Base-by-base conservation (phyloP, 2,888 invertebrate species). In the Ophioninae sp. region DNA sequence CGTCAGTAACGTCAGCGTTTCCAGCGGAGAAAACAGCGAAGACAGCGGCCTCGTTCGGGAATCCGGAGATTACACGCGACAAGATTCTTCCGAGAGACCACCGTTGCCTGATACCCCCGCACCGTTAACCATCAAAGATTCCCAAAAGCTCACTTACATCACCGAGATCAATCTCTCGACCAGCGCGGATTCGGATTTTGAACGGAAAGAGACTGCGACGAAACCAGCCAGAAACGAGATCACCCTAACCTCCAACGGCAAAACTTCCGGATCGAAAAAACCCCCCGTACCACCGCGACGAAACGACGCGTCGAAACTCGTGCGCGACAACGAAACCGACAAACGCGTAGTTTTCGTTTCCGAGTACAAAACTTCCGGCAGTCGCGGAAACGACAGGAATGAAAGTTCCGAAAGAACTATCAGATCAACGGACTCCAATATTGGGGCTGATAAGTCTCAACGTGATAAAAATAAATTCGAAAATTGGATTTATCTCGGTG, bases 141-240 rank as follows among this genome's bases (percentile, higher is more conserved):
- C 82, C 0, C 93, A 93, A 13, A 93, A 93, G 56, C 91, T 94
- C 88, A 95, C 95, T 39, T 96, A 96, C 89, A 94, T 96, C 50
- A 96, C 96, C 61, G 96, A 96, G 93, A 96, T 96, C 81, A 95
- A 96, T 92, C 96, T 96, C 0, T 93, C 95, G 0, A 89, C 93
- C 2, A 91, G 89, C 59, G 50, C 13, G 13, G 50, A 17, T 50
- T 86, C 21, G 8, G 67, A 20, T 77, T 80, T 7, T 85, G 86
- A 86, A 21, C 83, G 72, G 6, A 84, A 81, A 7, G 87, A 83
- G 23, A 61, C 62, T 57, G 76, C 78, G n/a, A 20, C 83, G 10
- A 88, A 88, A 21, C 61, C 85, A 0, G 62, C 75, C 6, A 88
- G 86, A 44, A 86, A 82, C 30, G 89, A 89, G 44, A 80, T 88